Base-by-base conservation (phyloP, 2,113 vertebrate species). In the Heloderma charlesbogerti region DNA sequence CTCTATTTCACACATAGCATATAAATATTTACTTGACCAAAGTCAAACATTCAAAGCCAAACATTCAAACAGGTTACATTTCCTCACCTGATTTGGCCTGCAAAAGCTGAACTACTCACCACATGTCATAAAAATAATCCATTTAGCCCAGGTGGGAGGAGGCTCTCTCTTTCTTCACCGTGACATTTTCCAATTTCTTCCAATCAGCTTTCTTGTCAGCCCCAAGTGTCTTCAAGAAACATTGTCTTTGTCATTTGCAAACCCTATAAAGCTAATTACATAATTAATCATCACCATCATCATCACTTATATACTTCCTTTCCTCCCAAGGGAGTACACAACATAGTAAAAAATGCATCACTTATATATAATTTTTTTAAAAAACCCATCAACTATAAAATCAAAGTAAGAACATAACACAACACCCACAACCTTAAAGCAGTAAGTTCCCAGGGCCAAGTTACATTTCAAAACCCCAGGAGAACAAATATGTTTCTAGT, bases 101-200 rank as follows among this genome's bases (percentile, higher is more conserved):
- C 43, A 71, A 43, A 67, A 3, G n/a, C 67, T 71, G 51, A 57
- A 81, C 3, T n/a, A 54, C 6, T 7, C 54, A n/a, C 51, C 51
- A 37, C 37, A 45, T 84, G 13, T 31, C 3, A 48, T 81, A n/a
- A 75, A 3, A 3, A n/a, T 51, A 83, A 0, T 0, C 0, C 25
- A 16, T 25, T 0, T 43, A 89, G n/a, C 3, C 79, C 0, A 85
- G 10, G 3, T 66, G 16, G 34, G 0, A 1, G 1, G 2, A 34
- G 27, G 81, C 75, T 69, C 84, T 75, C 4, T 27, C 4, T 57
- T n/a, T 75, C 74, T 40, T 18, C 72, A 3, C 48, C 48, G 16
- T n/a, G 34, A n/a, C n/a, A 75, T 75, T 40, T 40, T 75, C 37
- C 34, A 34, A 40, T n/a, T 75, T 84, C 37, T 31, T 84, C 57